Percentiles rank a stretch among this genome's conserved stretches.
These are phyloP conservation scores for Formica aserva DNA, from an alignment of 2,888 invertebrate species.

Conservation along the genomic window DNA sequence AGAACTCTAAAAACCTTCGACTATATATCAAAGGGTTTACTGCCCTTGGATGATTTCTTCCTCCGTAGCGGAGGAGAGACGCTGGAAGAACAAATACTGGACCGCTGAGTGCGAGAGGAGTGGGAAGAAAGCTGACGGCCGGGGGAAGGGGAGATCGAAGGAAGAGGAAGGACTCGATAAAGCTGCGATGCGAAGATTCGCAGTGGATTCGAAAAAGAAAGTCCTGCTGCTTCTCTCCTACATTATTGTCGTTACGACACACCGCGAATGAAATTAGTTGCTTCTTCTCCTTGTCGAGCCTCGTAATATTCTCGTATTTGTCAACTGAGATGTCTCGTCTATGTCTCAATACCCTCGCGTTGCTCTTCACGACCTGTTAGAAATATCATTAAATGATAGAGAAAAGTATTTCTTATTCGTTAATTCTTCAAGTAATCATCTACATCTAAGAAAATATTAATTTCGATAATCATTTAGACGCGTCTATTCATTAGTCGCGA, in stretches of 20 bases:
- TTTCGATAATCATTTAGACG: not conserved
- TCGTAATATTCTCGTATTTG: constrained; percentile 8
- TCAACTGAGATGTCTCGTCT: constrained; percentile 18
- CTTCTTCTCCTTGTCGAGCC: constrained; percentile 54
- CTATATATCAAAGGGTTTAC: constrained; percentile 86
- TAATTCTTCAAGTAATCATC: not conserved
- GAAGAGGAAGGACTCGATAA: constrained; percentile 51
- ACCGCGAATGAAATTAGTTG: constrained; percentile 78
- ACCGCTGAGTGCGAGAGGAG: constrained; percentile 55
- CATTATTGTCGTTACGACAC: constrained; percentile 74
- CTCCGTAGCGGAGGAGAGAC: constrained; percentile 75
- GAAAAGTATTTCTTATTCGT: not conserved
- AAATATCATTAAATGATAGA: not conserved
- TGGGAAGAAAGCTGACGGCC: constrained; percentile 51
- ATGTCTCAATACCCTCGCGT: constrained; percentile 56
- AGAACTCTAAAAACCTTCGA: constrained; percentile 86
- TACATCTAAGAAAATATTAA: not conserved
- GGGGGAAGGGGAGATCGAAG: constrained; percentile 59
- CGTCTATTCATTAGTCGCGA: constrained; percentile 67
- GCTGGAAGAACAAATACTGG: constrained; percentile 81
- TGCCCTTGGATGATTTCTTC: constrained; percentile 84
- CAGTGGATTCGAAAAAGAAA: constrained; percentile 53
- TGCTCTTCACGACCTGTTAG: not conserved
- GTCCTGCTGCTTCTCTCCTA: constrained; percentile 53
- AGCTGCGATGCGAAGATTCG: constrained; percentile 33